A percentile compares a stretch with the other conserved stretches of the same genome.
Evolutionary conservation across 2,888 invertebrate species (phyloP).

Genomic region (Drosophila sordidapex): DNA sequence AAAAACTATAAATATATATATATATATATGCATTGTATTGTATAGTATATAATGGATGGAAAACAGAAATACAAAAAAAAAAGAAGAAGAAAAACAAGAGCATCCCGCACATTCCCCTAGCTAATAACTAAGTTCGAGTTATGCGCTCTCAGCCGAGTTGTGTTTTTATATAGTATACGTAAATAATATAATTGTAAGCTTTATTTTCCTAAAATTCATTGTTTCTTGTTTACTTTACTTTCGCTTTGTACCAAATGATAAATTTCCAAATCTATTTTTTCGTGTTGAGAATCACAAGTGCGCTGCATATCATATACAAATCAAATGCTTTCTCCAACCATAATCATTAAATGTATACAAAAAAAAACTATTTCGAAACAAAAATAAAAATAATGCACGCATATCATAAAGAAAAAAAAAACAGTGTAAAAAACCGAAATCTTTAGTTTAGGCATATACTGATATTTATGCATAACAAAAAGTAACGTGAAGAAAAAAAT

Average conservation of each 20-base stretch:
- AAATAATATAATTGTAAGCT: not conserved
- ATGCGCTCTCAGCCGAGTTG: conserved; percentile 31
- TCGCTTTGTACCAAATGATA: conserved; percentile 41
- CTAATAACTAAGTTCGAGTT: conserved; percentile 27
- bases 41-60: conserved; percentile 6
- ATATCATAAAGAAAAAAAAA: conserved; percentile 66
- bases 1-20: conserved; percentile 1
- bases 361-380: conserved; percentile 3
- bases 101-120: conserved; percentile 39
- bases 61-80: not conserved
- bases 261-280: not conserved
- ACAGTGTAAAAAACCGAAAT: conserved; percentile 66
- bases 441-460: conserved; percentile 42
- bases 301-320: conserved; percentile 61
- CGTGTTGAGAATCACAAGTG: conserved; percentile 19
- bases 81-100: not conserved
- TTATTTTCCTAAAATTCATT: conserved; percentile 12
- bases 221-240: conserved; percentile 5
- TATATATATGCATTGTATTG: conserved; percentile 12
- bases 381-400: conserved; percentile 63
- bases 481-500: conserved; percentile 33
- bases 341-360: conserved; percentile 62
- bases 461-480: conserved; percentile 43
- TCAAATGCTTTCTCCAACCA: conserved; percentile 63
- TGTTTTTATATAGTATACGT: conserved; percentile 17